phyloP scores from a whole-genome alignment of 1,140 invertebrate species.

The Agrypnia vestita region DNA sequence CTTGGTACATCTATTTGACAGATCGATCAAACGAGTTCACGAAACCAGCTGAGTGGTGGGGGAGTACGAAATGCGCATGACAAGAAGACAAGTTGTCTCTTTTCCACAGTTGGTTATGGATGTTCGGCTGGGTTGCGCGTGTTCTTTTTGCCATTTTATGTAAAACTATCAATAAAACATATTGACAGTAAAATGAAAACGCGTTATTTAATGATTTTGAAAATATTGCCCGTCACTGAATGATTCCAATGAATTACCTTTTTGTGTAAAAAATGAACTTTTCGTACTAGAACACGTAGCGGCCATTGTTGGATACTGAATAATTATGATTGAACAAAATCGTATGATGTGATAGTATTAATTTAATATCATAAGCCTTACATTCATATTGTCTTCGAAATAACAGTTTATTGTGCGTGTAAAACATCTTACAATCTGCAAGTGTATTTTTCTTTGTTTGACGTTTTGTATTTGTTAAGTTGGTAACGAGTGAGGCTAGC shows the following conservation, averaged over 20 bases:
- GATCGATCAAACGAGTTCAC: neutral
- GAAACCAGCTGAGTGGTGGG: conserved; percentile 27
- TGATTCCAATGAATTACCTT: conserved; percentile 9
- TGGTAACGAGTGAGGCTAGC: conserved; percentile 37
- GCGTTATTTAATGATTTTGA: conserved; percentile 15
- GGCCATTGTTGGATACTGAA: conserved; percentile 37
- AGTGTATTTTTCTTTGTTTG: conserved; percentile 46
- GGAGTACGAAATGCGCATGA: conserved; percentile 22
- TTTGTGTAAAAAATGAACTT: conserved; percentile 13
- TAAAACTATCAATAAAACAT: conserved; percentile 5
- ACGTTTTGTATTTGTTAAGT: conserved; percentile 47
- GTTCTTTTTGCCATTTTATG: neutral
- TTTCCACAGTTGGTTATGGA: conserved; percentile 39
- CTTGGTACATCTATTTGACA: neutral
- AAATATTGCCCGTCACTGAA: conserved; percentile 11
- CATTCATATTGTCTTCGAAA: neutral
- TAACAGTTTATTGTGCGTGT: conserved; percentile 4
- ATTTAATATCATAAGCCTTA: neutral
- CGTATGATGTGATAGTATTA: conserved; percentile 5
- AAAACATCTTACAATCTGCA: neutral
- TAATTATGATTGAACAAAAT: conserved; percentile 8
- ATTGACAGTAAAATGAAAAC: conserved; percentile 22
- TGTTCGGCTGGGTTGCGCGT: conserved; percentile 32
- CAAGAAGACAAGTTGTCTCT: conserved; percentile 21
- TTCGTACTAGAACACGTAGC: conserved; percentile 27